A percentile compares a stretch with the other conserved stretches of the same genome.
These are phyloP conservation scores for Diachasmimorpha longicaudata DNA, from an alignment of 1,140 invertebrate genomes.

Conservation along the genomic window DNA sequence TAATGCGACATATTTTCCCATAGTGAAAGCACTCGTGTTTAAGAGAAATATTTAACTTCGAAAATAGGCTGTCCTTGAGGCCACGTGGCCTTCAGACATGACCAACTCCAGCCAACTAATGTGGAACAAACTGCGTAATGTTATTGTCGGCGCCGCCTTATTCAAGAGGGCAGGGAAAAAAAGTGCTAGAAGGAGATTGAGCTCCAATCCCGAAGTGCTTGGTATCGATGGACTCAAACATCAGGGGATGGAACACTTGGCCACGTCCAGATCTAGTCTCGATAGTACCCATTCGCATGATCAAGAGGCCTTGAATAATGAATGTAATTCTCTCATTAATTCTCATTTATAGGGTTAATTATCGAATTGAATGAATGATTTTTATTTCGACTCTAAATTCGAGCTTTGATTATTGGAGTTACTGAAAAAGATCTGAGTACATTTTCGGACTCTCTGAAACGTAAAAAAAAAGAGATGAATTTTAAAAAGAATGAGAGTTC, in stretches of 20 bases:
- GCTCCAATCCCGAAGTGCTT: constrained; percentile 47
- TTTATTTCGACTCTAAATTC: too few relatives aligned
- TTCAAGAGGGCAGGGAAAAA: constrained; percentile 77
- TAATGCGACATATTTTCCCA: background rate
- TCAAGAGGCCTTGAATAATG: constrained; percentile 53
- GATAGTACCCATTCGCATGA: constrained; percentile 60
- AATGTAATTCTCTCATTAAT: constrained; percentile 45
- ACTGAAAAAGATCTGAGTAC: too few relatives aligned
- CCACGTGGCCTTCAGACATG: constrained; percentile 90
- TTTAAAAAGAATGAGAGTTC: too few relatives aligned
- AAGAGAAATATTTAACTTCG: constrained; percentile 7
- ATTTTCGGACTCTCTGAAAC: too few relatives aligned
- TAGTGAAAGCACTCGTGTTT: background rate
- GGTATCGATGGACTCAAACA: constrained; percentile 49
- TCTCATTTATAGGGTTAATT: background rate
- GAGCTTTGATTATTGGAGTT: too few relatives aligned
- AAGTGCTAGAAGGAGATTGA: constrained; percentile 61
- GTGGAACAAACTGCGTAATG: constrained; percentile 94
- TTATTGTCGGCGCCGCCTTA: constrained; percentile 88
- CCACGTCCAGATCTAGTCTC: constrained; percentile 55
- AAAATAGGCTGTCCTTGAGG: constrained; percentile 82
- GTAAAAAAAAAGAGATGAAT: too few relatives aligned
- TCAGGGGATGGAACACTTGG: constrained; percentile 52
- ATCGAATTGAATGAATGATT: too few relatives aligned
- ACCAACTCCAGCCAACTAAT: constrained; percentile 81